Evolutionary conservation across 2,888 invertebrate species (phyloP).

Genomic region (Beris chalybata): DNA sequence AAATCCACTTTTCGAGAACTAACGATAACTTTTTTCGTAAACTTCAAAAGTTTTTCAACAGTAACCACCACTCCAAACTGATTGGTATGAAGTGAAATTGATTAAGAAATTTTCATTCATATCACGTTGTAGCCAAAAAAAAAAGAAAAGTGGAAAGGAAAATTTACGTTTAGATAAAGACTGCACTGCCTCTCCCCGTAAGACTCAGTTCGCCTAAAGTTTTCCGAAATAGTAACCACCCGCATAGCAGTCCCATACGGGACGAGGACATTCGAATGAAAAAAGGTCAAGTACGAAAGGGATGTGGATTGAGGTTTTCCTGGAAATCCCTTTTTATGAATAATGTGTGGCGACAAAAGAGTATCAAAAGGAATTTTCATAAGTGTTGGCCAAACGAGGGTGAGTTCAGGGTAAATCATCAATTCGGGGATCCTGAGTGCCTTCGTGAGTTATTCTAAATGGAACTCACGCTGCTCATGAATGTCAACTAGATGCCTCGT

Average conservation of each 20-base stretch:
- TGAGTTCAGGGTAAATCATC: neutral
- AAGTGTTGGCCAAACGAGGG: constrained; percentile 17
- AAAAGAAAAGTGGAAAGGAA: too few relatives aligned
- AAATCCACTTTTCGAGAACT: too few relatives aligned
- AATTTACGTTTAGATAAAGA: too few relatives aligned
- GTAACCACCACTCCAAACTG: neutral
- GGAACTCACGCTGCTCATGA: constrained; percentile 4
- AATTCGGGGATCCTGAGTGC: neutral
- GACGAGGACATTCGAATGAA: too few relatives aligned
- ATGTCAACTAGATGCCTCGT: constrained; percentile 9
- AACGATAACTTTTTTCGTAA: too few relatives aligned
- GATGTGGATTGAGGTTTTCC: constrained; percentile 19
- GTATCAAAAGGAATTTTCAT: constrained; percentile 12
- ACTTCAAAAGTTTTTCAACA: neutral
- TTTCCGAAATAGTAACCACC: neutral
- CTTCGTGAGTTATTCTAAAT: constrained; percentile 2
- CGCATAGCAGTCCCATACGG: too few relatives aligned
- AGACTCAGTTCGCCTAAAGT: constrained; percentile 7
- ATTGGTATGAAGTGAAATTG: constrained; percentile 10
- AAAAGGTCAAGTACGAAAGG: constrained; percentile 14
- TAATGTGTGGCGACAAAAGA: constrained; percentile 14
- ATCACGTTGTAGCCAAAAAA: constrained; percentile 15
- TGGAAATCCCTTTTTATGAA: constrained; percentile 21
- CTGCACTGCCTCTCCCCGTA: neutral
- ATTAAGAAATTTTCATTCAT: constrained; percentile 16